Evolutionary conservation across 2,113 vertebrate genomes (phyloP).

Genomic region (Grammomys dolichurus): DNA sequence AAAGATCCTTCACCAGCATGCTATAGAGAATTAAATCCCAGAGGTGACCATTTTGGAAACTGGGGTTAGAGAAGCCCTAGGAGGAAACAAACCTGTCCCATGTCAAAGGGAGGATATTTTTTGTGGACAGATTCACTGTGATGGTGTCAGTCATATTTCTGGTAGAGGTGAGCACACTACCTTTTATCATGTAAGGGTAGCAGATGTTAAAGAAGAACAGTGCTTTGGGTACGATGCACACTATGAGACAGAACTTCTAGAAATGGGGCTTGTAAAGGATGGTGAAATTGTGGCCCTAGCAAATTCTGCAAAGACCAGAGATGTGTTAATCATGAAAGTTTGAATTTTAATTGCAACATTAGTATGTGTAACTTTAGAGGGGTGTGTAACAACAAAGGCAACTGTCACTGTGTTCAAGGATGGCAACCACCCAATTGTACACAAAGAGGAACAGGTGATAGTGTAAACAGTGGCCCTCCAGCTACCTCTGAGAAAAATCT

Average conservation of each 20-base stretch:
- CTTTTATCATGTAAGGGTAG: constrained; percentile 61
- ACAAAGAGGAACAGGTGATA: constrained; percentile 75
- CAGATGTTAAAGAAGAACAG: accelerated
- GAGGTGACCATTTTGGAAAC: constrained; percentile 84
- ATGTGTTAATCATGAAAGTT: constrained; percentile 41
- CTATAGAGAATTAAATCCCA: constrained; percentile 80
- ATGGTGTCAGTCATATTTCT: constrained; percentile 45
- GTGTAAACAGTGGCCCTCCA: constrained; percentile 79
- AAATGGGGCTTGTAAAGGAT: constrained; percentile 78
- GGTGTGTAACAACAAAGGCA: constrained; percentile 77
- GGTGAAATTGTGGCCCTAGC: constrained; percentile 76
- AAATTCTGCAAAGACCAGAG: constrained; percentile 76
- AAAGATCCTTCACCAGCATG: constrained; percentile 62
- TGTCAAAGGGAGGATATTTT: background rate
- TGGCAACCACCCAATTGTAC: constrained; percentile 81
- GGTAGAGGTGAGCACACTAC: constrained; percentile 74
- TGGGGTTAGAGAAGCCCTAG: accelerated
- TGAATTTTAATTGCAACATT: constrained; percentile 67
- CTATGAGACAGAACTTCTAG: background rate
- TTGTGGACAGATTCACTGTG: constrained; percentile 84
- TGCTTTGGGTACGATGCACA: constrained; percentile 83
- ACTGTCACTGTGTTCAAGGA: constrained; percentile 83
- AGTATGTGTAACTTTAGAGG: constrained; percentile 77
- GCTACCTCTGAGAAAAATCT: accelerated
- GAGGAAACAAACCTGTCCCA: background rate